A percentile compares a stretch with the other conserved stretches of the same genome.
phyloP scores from a whole-genome alignment of 2,888 invertebrate genomes.

The Amblyteles armatorius region DNA sequence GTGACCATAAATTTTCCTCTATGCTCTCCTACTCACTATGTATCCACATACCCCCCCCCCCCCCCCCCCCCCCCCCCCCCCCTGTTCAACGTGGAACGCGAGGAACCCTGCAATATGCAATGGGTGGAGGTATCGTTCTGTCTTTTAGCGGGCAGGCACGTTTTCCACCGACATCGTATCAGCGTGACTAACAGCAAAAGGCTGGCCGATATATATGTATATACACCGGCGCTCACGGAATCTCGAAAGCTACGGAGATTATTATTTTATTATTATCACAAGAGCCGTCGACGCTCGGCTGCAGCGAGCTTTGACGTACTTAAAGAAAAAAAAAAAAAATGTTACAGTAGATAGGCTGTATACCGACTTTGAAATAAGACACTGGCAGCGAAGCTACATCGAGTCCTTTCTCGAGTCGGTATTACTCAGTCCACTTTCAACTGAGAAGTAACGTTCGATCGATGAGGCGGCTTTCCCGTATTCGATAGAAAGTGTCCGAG shows the following conservation, averaged over 20 bases:
- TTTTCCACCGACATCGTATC: not conserved
- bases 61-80: not conserved
- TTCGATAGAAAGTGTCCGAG: not conserved
- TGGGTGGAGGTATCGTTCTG: not conserved
- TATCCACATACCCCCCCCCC: not conserved
- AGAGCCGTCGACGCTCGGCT: too few relatives aligned
- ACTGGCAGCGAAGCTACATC: too few relatives aligned
- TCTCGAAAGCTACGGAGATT: not conserved
- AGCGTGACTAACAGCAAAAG: too few relatives aligned
- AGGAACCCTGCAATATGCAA: not conserved
- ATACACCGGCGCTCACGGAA: not conserved
- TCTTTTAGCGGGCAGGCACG: not conserved
- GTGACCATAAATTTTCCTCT: slow-evolving; percentile 6
- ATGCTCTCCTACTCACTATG: not conserved
- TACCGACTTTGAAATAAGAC: too few relatives aligned
- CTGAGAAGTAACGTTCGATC: too few relatives aligned
- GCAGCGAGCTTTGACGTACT: too few relatives aligned
- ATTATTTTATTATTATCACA: too few relatives aligned
- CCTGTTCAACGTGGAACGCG: not conserved
- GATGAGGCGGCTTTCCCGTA: not conserved
- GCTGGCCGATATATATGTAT: not conserved
- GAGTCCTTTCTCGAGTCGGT: too few relatives aligned
- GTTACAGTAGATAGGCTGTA: too few relatives aligned
- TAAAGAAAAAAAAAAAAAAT: too few relatives aligned
- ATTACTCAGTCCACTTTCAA: too few relatives aligned